A percentile compares a stretch with the other conserved stretches of the same genome.
Conservation (phyloP, 2,888 invertebrate species). For the Protula sp. region DNA sequence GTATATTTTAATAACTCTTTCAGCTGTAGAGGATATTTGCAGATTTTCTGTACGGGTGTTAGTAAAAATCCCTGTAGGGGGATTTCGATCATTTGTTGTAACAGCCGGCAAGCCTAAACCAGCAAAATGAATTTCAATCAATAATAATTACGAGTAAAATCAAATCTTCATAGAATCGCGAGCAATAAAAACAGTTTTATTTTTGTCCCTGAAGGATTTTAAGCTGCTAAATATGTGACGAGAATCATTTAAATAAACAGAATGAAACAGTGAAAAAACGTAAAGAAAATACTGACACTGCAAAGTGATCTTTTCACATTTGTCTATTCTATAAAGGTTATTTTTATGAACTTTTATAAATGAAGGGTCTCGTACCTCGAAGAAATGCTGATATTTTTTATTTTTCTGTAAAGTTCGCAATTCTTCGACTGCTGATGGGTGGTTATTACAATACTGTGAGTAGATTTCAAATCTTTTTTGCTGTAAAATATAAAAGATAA, state of each 20-base stretch:
- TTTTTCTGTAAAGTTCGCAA: conserved; percentile 66
- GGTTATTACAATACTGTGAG: conserved; percentile 82
- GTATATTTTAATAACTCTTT: conserved; percentile 77
- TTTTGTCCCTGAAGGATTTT: no score
- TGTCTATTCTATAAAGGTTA: no score
- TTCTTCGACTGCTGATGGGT: conserved; percentile 71
- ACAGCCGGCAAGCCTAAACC: conserved; percentile 67
- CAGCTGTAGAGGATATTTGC: conserved; percentile 81
- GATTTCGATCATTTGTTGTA: conserved; percentile 75
- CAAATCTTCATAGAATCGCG: no score
- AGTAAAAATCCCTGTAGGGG: conserved; percentile 78
- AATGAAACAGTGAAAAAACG: no score
- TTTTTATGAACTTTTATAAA: no score
- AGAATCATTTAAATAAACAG: no score
- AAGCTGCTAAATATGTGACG: no score
- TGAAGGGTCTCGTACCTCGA: conserved; percentile 63
- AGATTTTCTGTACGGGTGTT: conserved; percentile 82
- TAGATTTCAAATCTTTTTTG: conserved; percentile 75
- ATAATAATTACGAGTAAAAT: no score
- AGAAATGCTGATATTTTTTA: conserved; percentile 68
- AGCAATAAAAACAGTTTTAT: no score
- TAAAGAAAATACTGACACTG: no score
- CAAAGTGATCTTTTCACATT: no score
- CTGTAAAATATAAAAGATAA: conserved; percentile 57
- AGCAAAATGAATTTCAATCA: no score